Conservation (phyloP, 2,888 invertebrate genomes). For the Trachelus iudaicus region DNA sequence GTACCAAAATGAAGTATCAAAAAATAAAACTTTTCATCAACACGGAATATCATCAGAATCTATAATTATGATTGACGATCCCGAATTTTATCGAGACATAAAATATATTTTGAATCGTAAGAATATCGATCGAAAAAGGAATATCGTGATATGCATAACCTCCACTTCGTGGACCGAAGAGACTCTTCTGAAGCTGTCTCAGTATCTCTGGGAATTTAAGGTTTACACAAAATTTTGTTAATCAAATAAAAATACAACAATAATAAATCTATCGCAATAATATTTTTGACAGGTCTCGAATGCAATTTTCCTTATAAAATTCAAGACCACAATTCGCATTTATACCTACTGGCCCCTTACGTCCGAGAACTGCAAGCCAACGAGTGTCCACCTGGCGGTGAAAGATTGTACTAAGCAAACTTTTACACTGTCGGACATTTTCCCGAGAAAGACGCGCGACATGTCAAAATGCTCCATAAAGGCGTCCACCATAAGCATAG, state of each 20-base stretch:
- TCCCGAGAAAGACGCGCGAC: conserved; percentile 2
- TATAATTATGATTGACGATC: conserved; percentile 2
- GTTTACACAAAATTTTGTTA: too few relatives aligned
- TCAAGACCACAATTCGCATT: too few relatives aligned
- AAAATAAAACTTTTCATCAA: neutral
- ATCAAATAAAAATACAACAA: too few relatives aligned
- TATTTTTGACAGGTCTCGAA: too few relatives aligned
- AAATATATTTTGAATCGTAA: neutral
- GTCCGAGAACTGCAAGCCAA: neutral
- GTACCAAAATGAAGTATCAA: neutral
- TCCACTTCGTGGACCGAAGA: conserved; percentile 4
- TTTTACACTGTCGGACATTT: neutral
- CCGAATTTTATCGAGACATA: neutral
- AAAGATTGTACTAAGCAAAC: conserved; percentile 2
- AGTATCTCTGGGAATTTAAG: too few relatives aligned
- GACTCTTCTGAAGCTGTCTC: neutral
- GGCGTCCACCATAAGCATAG: neutral
- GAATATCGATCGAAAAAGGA: conserved; percentile 6
- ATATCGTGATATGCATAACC: conserved; percentile 9
- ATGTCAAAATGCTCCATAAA: conserved; percentile 2
- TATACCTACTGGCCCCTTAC: conserved; percentile 6
- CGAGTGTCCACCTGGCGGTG: neutral
- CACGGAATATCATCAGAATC: neutral
- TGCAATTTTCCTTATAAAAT: too few relatives aligned
- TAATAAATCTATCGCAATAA: too few relatives aligned